Base-by-base conservation (phyloP, 2,113 vertebrate species). In the Paratilapia polleni region DNA sequence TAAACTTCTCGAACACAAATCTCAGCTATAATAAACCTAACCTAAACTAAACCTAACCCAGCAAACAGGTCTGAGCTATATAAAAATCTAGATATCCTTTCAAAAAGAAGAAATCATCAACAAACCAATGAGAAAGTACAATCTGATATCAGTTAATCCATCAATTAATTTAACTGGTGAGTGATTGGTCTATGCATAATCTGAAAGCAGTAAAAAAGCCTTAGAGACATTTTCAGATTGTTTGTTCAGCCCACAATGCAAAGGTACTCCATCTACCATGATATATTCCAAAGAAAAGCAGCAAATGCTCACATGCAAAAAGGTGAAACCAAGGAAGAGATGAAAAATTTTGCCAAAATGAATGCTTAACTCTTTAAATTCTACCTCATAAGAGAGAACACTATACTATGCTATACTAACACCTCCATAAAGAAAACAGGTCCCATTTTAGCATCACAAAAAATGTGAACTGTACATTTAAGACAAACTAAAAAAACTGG, bases 121-220 rank as follows among this genome's bases (percentile, higher is more conserved):
- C 13, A 0, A 49, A 20, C 66, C 17, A 73, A 19, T 3, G 6
- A 17, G 47, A 19, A 26, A 0, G 1, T 17, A n/a, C 0, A 28
- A 24, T 1, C 41, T 49, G 17, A 31, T 14, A 52, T 34, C 26
- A 34, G 26, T 73, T 73, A 73, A 73, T 73, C 47, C 11, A 54
- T 1, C 26, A 47, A 28, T 19, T 68, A n/a, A 9, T 5, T 54
- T 7, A n/a, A 19, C 34, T 26, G 68, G 17, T n/a, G 68, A 54
- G 68, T 0, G 26, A 26, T 3, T 17, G 17, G 17, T 31, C 24
- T 3, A 4, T 70, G 43, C 66, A 52, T 19, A 0, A 3, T 12
- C 64, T 49, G 41, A 20, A 28, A 28, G 41, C 66, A 49, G 9
- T 0, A 70, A 1, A 20, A 7, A 54, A 47, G 38, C 41, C n/a